Evolutionary conservation across 2,113 vertebrate genomes (phyloP).

Genomic region (Crotalus viridis): DNA sequence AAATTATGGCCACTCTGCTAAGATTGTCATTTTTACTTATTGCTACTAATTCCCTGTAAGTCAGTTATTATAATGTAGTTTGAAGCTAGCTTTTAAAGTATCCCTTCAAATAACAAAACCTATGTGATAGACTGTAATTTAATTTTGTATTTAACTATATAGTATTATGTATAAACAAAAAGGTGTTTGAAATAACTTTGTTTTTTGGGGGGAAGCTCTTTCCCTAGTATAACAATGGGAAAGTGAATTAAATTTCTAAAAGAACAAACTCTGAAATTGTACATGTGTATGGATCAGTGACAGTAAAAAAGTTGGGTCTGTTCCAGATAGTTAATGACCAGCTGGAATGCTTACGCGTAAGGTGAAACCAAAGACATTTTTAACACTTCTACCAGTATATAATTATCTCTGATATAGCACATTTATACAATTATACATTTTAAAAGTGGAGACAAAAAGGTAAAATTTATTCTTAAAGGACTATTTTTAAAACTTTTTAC

Average conservation of each 20-base stretch:
- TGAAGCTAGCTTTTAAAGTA: not conserved
- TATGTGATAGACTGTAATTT: slow-evolving; percentile 9
- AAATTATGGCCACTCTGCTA: not conserved
- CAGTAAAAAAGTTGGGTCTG: slow-evolving; percentile 57
- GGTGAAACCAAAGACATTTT: slow-evolving; percentile 68
- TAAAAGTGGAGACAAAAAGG: slow-evolving; percentile 33
- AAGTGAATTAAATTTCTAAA: slow-evolving; percentile 36
- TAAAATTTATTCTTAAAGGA: slow-evolving; percentile 44
- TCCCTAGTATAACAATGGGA: slow-evolving; percentile 30
- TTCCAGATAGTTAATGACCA: slow-evolving; percentile 69
- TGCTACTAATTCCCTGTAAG: not conserved
- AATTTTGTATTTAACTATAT: not conserved
- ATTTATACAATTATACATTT: slow-evolving; percentile 46
- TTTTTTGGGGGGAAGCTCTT: not conserved
- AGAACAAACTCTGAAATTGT: slow-evolving; percentile 35
- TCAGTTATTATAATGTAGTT: not conserved
- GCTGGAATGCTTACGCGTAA: slow-evolving; percentile 65
- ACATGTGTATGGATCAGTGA: slow-evolving; percentile 44
- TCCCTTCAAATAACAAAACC: slow-evolving; percentile 19
- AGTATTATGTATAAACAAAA: slow-evolving; percentile 15
- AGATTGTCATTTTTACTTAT: not conserved
- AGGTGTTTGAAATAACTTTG: not conserved
- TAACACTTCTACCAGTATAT: slow-evolving; percentile 59
- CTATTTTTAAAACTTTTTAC: not conserved
- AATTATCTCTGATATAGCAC: slow-evolving; percentile 62